phyloP scores from a whole-genome alignment of 2,888 invertebrate species.

The Carabus problematicus region DNA sequence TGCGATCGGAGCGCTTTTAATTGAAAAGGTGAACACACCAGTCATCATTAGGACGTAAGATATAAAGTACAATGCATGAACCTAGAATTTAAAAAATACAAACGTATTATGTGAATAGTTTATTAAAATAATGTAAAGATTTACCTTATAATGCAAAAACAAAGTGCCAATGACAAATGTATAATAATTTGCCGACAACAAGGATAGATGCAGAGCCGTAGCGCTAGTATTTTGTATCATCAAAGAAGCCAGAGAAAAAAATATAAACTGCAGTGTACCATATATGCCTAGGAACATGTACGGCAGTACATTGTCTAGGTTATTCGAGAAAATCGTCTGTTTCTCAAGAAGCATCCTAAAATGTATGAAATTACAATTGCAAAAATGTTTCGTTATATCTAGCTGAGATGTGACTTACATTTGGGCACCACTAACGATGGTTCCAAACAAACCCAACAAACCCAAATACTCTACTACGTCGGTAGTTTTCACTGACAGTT shows the following conservation, averaged over 20 bases:
- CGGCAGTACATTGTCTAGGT: conserved; percentile 62
- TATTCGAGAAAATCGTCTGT: conserved; percentile 67
- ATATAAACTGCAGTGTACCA: conserved; percentile 75
- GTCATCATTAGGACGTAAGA: conserved; percentile 79
- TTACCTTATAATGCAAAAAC: conserved; percentile 81
- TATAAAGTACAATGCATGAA: conserved; percentile 82
- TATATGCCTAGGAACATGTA: conserved; percentile 52
- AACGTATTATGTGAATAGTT: conserved; percentile 4
- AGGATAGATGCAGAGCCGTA: conserved; percentile 81
- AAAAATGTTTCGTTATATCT: background rate
- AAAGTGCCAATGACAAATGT: conserved; percentile 81
- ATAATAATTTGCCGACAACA: conserved; percentile 85
- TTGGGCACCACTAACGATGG: conserved; percentile 77
- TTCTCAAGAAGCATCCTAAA: conserved; percentile 70
- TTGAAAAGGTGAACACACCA: conserved; percentile 73
- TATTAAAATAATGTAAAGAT: conserved; percentile 40
- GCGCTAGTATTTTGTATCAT: conserved; percentile 80
- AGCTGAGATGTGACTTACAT: conserved; percentile 68
- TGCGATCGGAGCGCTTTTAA: conserved; percentile 66
- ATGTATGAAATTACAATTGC: conserved; percentile 18
- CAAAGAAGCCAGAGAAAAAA: conserved; percentile 78
- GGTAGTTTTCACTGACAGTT: conserved; percentile 79
- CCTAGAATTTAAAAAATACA: conserved; percentile 64
- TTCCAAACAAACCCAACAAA: conserved; percentile 81
- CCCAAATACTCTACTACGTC: conserved; percentile 83